Conservation (phyloP, 2,888 invertebrate species). For the Athalia rosae region DNA sequence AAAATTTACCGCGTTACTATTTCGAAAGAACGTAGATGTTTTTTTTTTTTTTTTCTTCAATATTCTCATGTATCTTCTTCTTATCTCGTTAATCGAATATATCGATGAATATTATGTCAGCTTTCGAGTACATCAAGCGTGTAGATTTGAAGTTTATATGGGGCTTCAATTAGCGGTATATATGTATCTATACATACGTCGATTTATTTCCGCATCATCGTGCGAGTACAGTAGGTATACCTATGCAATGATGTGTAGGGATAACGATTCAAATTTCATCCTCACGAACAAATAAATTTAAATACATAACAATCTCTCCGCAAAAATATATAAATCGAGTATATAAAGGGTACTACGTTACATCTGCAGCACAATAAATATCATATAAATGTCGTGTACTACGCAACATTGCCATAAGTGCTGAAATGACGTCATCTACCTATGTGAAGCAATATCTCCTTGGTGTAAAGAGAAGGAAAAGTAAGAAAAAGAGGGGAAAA, state of each 20-base stretch:
- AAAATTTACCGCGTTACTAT: too few relatives aligned
- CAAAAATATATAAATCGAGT: background rate
- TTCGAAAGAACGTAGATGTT: background rate
- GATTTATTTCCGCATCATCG: background rate
- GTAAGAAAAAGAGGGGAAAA: too few relatives aligned
- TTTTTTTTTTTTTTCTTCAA: background rate
- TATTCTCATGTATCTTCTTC: too few relatives aligned
- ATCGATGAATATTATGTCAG: background rate
- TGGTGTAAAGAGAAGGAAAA: background rate
- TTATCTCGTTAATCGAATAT: background rate
- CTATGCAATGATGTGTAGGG: background rate
- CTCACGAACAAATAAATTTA: too few relatives aligned
- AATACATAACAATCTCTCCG: too few relatives aligned
- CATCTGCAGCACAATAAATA: too few relatives aligned
- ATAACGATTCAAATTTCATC: background rate
- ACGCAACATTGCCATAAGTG: conserved; percentile 61
- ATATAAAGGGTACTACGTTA: background rate
- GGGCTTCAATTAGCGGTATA: background rate
- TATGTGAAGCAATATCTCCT: conserved; percentile 53
- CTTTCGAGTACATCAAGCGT: too few relatives aligned
- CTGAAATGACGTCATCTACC: conserved; percentile 59
- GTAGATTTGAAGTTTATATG: too few relatives aligned
- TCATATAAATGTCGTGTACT: conserved; percentile 45
- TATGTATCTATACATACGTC: background rate
- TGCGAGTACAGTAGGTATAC: background rate